These are phyloP conservation scores for Amphiprion clarkii DNA, from an alignment of 2,797 vertebrate species.

Conservation along the genomic window DNA sequence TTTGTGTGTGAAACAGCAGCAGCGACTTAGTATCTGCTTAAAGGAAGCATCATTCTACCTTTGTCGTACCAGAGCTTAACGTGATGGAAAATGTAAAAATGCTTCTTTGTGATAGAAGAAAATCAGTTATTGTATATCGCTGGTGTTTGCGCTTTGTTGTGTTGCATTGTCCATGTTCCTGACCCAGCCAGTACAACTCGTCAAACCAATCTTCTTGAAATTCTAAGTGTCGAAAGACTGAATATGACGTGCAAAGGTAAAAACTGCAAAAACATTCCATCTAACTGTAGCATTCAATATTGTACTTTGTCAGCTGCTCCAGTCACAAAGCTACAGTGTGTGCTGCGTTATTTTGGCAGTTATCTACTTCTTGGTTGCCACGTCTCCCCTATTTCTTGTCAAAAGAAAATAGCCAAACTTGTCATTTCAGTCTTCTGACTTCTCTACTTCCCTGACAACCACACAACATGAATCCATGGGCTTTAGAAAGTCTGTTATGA, in stretches of 20 bases:
- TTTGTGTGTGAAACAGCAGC: background rate
- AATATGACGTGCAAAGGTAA: too few species aligned
- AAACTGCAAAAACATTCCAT: background rate
- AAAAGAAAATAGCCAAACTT: background rate
- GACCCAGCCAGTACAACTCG: background rate
- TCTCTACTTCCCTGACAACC: too few species aligned
- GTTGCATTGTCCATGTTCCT: background rate
- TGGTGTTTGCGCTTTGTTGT: constrained; percentile 7
- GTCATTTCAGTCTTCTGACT: background rate
- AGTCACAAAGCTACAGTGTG: background rate
- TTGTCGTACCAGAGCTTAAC: background rate
- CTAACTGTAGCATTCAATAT: constrained; percentile 1
- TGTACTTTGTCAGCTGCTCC: background rate
- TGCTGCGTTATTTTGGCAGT: background rate
- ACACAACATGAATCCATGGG: background rate
- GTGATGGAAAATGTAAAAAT: background rate
- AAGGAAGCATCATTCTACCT: background rate
- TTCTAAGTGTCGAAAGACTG: background rate
- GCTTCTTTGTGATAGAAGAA: background rate
- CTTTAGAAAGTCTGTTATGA: background rate
- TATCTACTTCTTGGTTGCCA: background rate
- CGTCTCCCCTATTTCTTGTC: background rate
- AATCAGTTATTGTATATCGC: background rate
- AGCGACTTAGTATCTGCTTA: background rate
- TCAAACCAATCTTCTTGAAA: background rate